Evolutionary conservation across 2,797 vertebrate genomes (phyloP), one percentile per base, ranked within the genome.

Genomic region (Acanthurus tractus): DNA sequence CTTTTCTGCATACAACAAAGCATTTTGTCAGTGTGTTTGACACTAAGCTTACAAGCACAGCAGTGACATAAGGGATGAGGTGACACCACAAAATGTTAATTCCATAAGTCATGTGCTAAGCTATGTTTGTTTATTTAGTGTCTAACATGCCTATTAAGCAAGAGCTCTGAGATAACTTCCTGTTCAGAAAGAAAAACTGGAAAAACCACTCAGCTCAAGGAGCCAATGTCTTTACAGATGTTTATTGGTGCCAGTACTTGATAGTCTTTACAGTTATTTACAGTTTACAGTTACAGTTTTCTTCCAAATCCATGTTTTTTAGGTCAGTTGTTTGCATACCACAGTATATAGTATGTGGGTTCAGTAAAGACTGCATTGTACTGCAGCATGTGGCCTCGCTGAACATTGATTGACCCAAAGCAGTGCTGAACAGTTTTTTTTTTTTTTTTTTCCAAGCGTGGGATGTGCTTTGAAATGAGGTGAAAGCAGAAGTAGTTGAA

Each of bases 101-200:
- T 29, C 3, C 25, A 29, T 29, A 29, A 29, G 25, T 29, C 25
- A 88, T 83, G 90, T 88, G 82, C 68, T 34, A 49, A 76, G 55
- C 54, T 55, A 57, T 68, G 57, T 76, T 68, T 89, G 86, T 92
- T 89, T 87, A 72, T 83, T 76, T 61, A 70, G 84, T 65, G 63
- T 77, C 66, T 84, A 52, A 79, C 50, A 54, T 56, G 56, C 59
- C 68, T 38, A 70, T 87, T 90, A 78, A 79, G 85, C 76, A 90
- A 88, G 42, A 84, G 63, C 62, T 64, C 67, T 8, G 1, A 74
- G 46, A 40, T 63, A 56, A 78, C 80, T 80, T 91, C 77, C 82
- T 85, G 52, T 72, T 86, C 25, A 29, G 46, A 74, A 58, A 61
- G 34, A 48, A 66, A 78, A 83, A 82, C 75, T 49, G 54, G 79